Evolutionary conservation across 2,888 invertebrate genomes (phyloP).

Genomic region (Melipona beecheii): DNA sequence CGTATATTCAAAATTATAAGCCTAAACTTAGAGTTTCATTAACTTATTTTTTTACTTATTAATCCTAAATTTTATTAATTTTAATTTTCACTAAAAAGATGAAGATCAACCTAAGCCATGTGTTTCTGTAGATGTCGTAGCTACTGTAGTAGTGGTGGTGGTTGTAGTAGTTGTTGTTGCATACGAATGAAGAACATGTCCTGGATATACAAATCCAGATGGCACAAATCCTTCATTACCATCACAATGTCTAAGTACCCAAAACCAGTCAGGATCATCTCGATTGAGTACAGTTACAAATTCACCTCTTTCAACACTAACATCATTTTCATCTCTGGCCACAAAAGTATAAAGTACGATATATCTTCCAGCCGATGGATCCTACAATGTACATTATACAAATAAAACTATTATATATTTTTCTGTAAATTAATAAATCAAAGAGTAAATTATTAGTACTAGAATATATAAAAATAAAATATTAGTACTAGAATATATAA

Average conservation of each 20-base stretch:
- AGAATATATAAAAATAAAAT: no score
- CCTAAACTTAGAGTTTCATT: not conserved
- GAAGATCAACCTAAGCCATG: constrained; percentile 77
- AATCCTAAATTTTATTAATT: not conserved
- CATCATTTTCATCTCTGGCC: constrained; percentile 96
- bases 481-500: no score
- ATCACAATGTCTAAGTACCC: constrained; percentile 94
- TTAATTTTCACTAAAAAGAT: not conserved
- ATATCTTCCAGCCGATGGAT: constrained; percentile 93
- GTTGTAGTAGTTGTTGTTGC: constrained; percentile 79
- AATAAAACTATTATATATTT: not conserved
- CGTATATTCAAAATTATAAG: not conserved
- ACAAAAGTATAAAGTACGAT: constrained; percentile 97
- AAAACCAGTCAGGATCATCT: constrained; percentile 98
- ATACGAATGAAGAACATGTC: constrained; percentile 82
- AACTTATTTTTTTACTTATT: no score
- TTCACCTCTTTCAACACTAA: constrained; percentile 96
- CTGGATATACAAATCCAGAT: constrained; percentile 96
- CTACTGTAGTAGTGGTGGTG: constrained; percentile 75
- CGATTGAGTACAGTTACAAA: constrained; percentile 97
- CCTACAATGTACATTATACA: constrained; percentile 84
- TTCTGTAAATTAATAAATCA: not conserved
- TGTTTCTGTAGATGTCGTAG: constrained; percentile 76
- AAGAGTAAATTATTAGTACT: not conserved
- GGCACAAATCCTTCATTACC: constrained; percentile 98